Percentiles rank a stretch among this genome's conserved stretches.
phyloP scores from a whole-genome alignment of 2,113 vertebrate genomes.

The Calidris pygmaea region DNA sequence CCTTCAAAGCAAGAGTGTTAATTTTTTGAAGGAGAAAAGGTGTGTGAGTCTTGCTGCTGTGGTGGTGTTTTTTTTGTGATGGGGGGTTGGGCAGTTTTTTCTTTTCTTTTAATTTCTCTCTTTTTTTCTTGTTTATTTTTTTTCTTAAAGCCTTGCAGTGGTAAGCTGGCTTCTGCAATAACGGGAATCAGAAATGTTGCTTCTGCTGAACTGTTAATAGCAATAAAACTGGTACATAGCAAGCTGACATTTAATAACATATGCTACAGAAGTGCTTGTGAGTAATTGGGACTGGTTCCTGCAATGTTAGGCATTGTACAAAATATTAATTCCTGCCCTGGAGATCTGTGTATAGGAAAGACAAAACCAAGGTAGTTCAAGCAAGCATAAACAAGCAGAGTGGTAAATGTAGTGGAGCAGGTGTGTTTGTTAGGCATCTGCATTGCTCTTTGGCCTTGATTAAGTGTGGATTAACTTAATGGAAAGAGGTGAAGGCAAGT shows the following conservation, averaged over 20 bases:
- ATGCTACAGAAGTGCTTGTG: neutral
- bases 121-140: neutral
- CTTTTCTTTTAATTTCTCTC: neutral
- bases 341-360: neutral
- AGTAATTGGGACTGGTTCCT: neutral
- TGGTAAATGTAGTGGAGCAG: neutral
- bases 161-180: neutral
- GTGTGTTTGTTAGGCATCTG: neutral
- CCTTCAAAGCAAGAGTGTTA: neutral
- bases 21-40: neutral
- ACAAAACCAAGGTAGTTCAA: neutral
- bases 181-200: neutral
- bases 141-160: neutral
- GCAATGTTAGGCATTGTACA: neutral
- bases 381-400: neutral
- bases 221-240: neutral
- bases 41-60: neutral
- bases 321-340: neutral
- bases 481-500: neutral
- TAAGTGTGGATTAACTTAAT: neutral
- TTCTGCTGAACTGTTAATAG: neutral
- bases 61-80: accelerated
- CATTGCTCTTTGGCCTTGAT: neutral
- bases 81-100: neutral
- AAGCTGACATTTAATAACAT: neutral